Evolutionary conservation across 2,888 invertebrate species (phyloP).

Genomic region (Acrobasis repandana): DNA sequence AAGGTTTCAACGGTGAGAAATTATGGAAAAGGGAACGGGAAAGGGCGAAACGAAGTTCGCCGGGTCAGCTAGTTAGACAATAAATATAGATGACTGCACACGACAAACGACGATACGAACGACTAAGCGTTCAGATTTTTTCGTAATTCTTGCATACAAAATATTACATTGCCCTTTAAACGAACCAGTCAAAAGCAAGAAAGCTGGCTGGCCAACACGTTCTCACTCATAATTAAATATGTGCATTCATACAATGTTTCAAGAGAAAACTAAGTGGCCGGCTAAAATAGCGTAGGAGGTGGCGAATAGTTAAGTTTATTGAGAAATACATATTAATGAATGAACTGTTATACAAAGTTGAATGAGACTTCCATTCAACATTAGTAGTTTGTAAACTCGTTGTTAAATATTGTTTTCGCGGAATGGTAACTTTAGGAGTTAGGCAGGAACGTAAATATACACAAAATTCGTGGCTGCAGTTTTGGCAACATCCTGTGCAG

Average conservation of each 20-base stretch:
- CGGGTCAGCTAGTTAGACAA: too few relatives aligned
- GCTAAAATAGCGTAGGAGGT: slow-evolving; percentile 14
- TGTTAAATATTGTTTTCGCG: slow-evolving; percentile 56
- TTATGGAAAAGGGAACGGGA: too few relatives aligned
- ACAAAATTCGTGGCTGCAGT: slow-evolving; percentile 49
- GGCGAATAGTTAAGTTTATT: slow-evolving; percentile 18
- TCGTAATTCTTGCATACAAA: too few relatives aligned
- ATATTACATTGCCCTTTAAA: too few relatives aligned
- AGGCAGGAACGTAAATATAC: slow-evolving; percentile 50
- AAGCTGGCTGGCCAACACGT: slow-evolving; percentile 8
- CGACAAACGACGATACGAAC: too few relatives aligned
- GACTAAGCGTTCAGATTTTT: too few relatives aligned
- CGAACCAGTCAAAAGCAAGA: not conserved
- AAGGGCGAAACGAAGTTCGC: too few relatives aligned
- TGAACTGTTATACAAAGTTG: slow-evolving; percentile 38
- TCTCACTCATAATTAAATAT: slow-evolving; percentile 16
- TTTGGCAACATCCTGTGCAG: slow-evolving; percentile 78
- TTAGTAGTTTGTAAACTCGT: slow-evolving; percentile 44
- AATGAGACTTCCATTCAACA: slow-evolving; percentile 31
- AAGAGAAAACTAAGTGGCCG: slow-evolving; percentile 17
- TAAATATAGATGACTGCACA: too few relatives aligned
- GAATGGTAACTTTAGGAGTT: slow-evolving; percentile 53
- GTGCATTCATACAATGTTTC: slow-evolving; percentile 10
- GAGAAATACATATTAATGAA: slow-evolving; percentile 21
- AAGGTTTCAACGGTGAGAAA: too few relatives aligned